Percentiles rank a stretch among this genome's conserved stretches.
phyloP scores from a whole-genome alignment of 2,113 vertebrate genomes.

The Tachuris rubrigastra region DNA sequence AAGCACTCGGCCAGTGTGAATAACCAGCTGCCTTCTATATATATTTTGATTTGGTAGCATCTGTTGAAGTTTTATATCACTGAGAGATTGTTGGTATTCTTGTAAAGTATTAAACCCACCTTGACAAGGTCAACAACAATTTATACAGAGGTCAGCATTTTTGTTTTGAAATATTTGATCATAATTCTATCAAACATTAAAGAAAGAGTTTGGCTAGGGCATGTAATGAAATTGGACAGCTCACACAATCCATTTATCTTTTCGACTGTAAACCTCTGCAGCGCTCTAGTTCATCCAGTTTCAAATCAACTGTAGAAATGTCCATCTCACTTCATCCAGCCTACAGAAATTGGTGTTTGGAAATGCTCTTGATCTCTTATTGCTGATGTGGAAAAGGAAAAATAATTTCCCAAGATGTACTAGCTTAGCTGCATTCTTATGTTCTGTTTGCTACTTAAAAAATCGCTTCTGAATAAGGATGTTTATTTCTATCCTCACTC shows the following conservation, averaged over 20 bases:
- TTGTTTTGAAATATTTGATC: conserved; percentile 63
- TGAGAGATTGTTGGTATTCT: conserved; percentile 25
- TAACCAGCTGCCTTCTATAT: conserved; percentile 48
- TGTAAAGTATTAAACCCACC: conserved; percentile 39
- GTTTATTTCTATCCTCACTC: conserved; percentile 17
- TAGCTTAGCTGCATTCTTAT: conserved; percentile 1
- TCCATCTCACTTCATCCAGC: conserved; percentile 25
- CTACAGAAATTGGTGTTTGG: conserved; percentile 32
- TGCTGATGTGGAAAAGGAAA: conserved; percentile 38
- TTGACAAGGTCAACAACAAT: conserved; percentile 65
- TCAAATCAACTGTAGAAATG: conserved; percentile 65
- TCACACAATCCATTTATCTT: conserved; percentile 64
- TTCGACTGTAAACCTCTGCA: conserved; percentile 37
- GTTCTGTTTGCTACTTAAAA: conserved; percentile 22
- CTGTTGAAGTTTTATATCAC: conserved; percentile 52
- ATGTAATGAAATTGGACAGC: conserved; percentile 61
- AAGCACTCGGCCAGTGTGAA: background rate
- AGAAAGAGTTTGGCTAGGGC: conserved; percentile 47
- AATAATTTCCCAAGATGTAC: conserved; percentile 26
- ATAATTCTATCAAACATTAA: conserved; percentile 64
- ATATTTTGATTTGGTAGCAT: conserved; percentile 31
- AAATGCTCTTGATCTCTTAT: conserved; percentile 46
- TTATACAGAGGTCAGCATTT: conserved; percentile 57
- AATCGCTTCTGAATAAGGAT: background rate
- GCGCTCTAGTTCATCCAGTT: conserved; percentile 44